These are phyloP conservation scores for Porites evermanni DNA, from an alignment of 92 coral and sea anemone species.

Conservation along the genomic window DNA sequence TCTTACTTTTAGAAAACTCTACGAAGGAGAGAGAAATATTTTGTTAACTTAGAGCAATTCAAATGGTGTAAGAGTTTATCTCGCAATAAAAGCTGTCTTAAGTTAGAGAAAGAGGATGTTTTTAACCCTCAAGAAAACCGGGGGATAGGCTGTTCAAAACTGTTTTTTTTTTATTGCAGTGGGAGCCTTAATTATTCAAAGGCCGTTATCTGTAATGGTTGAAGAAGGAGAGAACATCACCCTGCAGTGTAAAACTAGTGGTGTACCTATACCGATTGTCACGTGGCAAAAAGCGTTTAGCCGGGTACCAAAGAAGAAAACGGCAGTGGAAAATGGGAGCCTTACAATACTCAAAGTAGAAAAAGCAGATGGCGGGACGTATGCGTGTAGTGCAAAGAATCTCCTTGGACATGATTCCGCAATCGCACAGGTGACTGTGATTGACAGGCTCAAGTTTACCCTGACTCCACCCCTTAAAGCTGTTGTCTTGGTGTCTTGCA, in stretches of 20 bases:
- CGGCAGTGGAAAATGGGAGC: conserved; percentile 17
- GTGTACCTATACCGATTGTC: conserved; percentile 49
- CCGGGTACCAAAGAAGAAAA: conserved; percentile 15
- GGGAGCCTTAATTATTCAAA: conserved; percentile 21
- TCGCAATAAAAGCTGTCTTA: too few species aligned
- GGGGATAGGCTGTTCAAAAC: too few species aligned
- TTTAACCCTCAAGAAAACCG: too few species aligned
- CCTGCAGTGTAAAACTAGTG: conserved; percentile 50
- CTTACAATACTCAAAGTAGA: too few species aligned
- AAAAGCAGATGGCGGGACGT: conserved; percentile 40
- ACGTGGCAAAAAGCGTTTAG: conserved; percentile 55
- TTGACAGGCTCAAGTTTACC: conserved; percentile 33
- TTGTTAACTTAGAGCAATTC: too few species aligned
- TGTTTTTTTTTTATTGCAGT: neutral
- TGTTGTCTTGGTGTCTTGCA: neutral
- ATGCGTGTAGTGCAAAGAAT: conserved; percentile 36
- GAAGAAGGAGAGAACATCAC: conserved; percentile 55
- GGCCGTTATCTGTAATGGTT: conserved; percentile 40
- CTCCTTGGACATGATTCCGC: conserved; percentile 32
- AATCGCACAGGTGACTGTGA: conserved; percentile 40
- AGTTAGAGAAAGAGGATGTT: too few species aligned
- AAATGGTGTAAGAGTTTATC: too few species aligned
- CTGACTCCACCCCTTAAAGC: conserved; percentile 24
- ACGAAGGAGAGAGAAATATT: too few species aligned
- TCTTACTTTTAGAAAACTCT: too few species aligned